Percentiles rank a stretch among this genome's conserved stretches.
phyloP scores from a whole-genome alignment of 2,888 invertebrate genomes.

The Hyles lineata region DNA sequence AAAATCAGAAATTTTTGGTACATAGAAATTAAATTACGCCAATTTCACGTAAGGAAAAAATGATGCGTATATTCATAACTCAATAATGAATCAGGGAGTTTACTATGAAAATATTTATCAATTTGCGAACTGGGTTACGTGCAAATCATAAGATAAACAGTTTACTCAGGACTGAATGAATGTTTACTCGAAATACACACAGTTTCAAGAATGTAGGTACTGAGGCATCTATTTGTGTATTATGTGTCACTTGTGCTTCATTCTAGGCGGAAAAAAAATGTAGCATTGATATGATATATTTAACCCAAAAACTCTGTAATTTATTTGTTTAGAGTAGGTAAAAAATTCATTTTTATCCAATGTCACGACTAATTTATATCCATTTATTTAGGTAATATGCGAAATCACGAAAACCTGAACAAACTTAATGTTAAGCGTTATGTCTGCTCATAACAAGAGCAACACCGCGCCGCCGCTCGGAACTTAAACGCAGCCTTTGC shows the following conservation, averaged over 20 bases:
- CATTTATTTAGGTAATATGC: too few relatives aligned
- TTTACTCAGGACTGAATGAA: conserved; percentile 18
- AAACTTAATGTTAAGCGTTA: too few relatives aligned
- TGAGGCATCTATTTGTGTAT: conserved; percentile 12
- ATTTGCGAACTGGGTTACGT: conserved; percentile 2
- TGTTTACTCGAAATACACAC: conserved; percentile 26
- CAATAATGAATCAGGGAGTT: background rate
- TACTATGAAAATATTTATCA: conserved; percentile 20
- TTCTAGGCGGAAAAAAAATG: background rate
- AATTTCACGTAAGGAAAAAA: background rate
- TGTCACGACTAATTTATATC: too few relatives aligned
- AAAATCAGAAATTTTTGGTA: too few relatives aligned
- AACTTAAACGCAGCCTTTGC: too few relatives aligned
- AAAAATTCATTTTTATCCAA: too few relatives aligned
- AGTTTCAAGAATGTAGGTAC: conserved; percentile 8
- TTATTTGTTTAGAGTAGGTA: too few relatives aligned
- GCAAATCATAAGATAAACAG: conserved; percentile 23
- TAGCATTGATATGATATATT: background rate
- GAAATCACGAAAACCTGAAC: too few relatives aligned
- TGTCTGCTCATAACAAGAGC: too few relatives aligned
- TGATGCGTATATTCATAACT: background rate
- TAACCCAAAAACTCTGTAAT: background rate
- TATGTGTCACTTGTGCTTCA: background rate
- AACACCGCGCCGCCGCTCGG: too few relatives aligned
- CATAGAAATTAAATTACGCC: too few relatives aligned